Base-by-base conservation (phyloP, 2,888 invertebrate species). In the Brachycybe producta region DNA sequence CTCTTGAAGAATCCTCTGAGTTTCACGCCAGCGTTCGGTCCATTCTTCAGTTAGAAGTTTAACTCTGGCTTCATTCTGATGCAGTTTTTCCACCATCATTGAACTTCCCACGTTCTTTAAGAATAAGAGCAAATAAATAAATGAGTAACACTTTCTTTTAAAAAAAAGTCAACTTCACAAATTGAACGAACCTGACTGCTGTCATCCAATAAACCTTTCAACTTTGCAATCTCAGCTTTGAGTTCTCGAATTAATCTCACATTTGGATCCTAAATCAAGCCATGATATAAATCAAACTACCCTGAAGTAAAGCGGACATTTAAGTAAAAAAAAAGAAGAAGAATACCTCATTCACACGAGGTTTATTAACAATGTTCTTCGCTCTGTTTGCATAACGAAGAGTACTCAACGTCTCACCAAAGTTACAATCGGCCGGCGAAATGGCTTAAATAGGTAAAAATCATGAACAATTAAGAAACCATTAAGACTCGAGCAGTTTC, bases 341-440 rank as follows among this genome's bases (percentile, higher is more conserved):
- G n/a, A 28, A 23, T 39, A 45, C 51, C 46, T 88, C 87, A 67
- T 88, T 88, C 61, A 88, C 83, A 32, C 84, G 86, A 0, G 87
- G 86, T 64, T 86, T 86, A 67, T 88, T 88, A 65, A 87, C 84
- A 57, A 88, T 88, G 65, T 86, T 86, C 70, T 87, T 87, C 23
- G 88, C 88, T 55, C 87, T 73, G 69, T 88, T 86, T 2, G 88
- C 87, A 69, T 88, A 88, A 7, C 86, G 75, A 44, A 88, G 69
- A 0, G 88, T 88, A 49, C 84, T 85, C 28, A 88, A 67, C 0
- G 87, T 87, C 67, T 88, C 88, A 28, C 82, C 82, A 65, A 86
- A 86, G 69, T 88, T 87, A 63, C 82, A 82, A 67, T 86, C 86
- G 5, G 83, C 83, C 0, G 84, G 83, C 0, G 79, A 80, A 57